Evolutionary conservation across 1,140 invertebrate genomes (phyloP).

Genomic region (Geopemphigus sp.): DNA sequence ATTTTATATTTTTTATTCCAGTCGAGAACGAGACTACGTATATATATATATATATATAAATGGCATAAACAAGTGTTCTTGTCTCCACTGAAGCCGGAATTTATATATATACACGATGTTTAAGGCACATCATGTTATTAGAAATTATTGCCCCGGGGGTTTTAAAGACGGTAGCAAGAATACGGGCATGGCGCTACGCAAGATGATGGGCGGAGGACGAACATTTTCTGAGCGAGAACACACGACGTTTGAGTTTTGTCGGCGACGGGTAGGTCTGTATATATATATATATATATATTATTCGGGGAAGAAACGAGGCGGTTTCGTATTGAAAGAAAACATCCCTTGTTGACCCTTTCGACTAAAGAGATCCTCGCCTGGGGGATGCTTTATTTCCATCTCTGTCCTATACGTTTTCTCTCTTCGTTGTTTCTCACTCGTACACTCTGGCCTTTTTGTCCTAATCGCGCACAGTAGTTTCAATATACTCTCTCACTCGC

Average conservation of each 20-base stretch:
- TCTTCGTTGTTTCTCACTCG: neutral
- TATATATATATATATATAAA: neutral
- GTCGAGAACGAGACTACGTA: neutral
- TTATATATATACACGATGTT: neutral
- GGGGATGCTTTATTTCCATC: conserved; percentile 37
- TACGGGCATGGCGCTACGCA: neutral
- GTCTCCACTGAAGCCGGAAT: neutral
- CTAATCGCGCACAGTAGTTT: neutral
- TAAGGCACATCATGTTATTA: conserved; percentile 47
- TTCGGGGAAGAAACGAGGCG: neutral
- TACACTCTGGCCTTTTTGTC: neutral
- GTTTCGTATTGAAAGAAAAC: conserved; percentile 46
- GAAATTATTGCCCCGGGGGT: conserved; percentile 28
- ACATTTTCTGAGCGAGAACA: neutral
- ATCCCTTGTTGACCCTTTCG: conserved; percentile 47
- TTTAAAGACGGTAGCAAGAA: neutral
- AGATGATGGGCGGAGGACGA: neutral
- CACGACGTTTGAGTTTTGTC: neutral
- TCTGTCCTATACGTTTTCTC: neutral
- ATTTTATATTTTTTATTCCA: conserved; percentile 40
- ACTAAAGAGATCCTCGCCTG: conserved; percentile 45
- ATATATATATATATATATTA: no score
- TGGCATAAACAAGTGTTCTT: neutral
- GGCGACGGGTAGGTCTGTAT: no score
- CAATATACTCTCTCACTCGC: no score